phyloP scores from a whole-genome alignment of 37 sponge, comb jelly and placozoan species.

The Crambe crambe region DNA sequence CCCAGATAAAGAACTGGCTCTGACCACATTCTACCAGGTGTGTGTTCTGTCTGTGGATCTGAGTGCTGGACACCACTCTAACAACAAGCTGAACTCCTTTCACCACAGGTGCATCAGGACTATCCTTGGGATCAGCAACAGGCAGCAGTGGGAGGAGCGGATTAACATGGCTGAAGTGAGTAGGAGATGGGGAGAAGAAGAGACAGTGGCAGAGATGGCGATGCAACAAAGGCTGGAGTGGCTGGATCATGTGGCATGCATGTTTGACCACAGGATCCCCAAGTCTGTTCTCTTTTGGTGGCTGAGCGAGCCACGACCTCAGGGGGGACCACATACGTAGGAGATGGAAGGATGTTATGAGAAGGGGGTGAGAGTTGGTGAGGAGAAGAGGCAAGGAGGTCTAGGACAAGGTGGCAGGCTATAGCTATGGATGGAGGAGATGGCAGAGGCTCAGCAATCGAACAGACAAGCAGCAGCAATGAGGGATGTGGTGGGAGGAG shows the following conservation, averaged over 20 bases:
- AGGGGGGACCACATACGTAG: background rate
- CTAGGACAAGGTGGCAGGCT: background rate
- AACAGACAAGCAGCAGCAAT: background rate
- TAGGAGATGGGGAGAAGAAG: background rate
- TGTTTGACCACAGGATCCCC: background rate
- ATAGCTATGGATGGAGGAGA: background rate
- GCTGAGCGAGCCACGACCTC: background rate
- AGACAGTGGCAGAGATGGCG: background rate
- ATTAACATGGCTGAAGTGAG: background rate
- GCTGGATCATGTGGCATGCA: conserved; percentile 13
- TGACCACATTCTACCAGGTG: background rate
- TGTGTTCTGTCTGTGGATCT: conserved; percentile 15
- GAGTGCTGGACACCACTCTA: conserved; percentile 22
- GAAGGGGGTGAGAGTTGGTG: background rate
- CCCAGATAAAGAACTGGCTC: background rate
- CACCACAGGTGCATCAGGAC: conserved; percentile 31
- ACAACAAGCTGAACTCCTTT: conserved; percentile 10
- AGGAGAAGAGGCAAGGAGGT: background rate
- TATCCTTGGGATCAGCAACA: conserved; percentile 5
- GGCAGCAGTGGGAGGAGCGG: conserved; percentile 18
- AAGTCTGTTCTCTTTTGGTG: background rate
- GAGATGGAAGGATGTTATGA: background rate
- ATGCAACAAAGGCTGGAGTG: conserved; percentile 17
- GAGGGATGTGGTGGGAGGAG: background rate
- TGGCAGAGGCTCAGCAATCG: background rate